Percentiles rank a stretch among this genome's conserved stretches.
Evolutionary conservation across 2,888 invertebrate genomes (phyloP).

Genomic region (Perdita meconis): DNA sequence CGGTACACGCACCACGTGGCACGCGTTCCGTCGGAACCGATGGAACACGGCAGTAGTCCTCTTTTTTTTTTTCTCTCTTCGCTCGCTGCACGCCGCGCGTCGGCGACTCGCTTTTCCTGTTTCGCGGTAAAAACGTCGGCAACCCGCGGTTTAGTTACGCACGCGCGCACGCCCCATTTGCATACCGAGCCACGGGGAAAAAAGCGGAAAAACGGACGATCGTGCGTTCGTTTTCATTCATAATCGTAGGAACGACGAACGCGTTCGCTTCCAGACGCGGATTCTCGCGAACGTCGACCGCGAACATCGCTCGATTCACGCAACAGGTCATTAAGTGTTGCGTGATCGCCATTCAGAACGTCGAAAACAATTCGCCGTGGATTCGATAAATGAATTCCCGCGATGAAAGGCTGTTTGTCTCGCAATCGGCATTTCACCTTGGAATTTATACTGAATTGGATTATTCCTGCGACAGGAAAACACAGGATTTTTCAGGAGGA

Average conservation of each 20-base stretch:
- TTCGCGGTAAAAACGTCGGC: conserved; percentile 14
- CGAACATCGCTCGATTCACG: conserved; percentile 38
- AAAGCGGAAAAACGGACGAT: neutral
- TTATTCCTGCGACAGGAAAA: too few species aligned
- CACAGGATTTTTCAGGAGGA: too few species aligned
- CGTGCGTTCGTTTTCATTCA: conserved; percentile 31
- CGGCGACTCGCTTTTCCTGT: conserved; percentile 5
- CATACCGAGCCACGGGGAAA: neutral
- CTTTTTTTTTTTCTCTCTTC: neutral
- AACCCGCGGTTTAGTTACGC: conserved; percentile 18
- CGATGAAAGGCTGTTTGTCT: too few species aligned
- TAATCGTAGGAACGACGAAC: neutral
- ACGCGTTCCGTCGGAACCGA: conserved; percentile 1
- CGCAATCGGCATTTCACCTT: too few species aligned
- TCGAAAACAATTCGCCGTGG: neutral
- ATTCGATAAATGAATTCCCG: too few species aligned
- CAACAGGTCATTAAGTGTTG: conserved; percentile 37
- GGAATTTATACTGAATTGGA: too few species aligned
- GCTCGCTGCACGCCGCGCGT: neutral
- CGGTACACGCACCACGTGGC: conserved; percentile 81
- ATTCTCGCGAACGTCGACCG: conserved; percentile 34
- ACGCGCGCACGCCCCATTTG: conserved; percentile 10
- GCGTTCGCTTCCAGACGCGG: neutral
- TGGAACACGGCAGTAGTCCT: conserved; percentile 1
- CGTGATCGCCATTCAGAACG: conserved; percentile 20